These are phyloP conservation scores for Sinopyrophorus schimmeli DNA, from an alignment of 2,888 invertebrate species.

Conservation along the genomic window DNA sequence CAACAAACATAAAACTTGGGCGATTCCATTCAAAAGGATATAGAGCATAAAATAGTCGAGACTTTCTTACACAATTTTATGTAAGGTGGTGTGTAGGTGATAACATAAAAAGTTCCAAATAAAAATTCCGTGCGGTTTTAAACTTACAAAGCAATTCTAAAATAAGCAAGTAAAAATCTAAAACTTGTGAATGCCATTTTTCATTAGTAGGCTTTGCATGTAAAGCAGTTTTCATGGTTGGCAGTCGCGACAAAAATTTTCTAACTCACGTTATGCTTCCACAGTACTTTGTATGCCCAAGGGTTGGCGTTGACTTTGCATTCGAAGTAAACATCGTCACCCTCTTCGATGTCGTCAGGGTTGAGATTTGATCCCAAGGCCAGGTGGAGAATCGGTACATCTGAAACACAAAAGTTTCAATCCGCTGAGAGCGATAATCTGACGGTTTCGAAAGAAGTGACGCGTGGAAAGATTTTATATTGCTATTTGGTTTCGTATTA, in stretches of 20 bases:
- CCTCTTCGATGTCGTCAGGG: slow-evolving; percentile 79
- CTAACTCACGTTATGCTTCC: slow-evolving; percentile 78
- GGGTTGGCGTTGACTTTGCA: slow-evolving; percentile 80
- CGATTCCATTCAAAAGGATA: slow-evolving; percentile 37
- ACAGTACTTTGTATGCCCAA: slow-evolving; percentile 75
- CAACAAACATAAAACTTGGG: slow-evolving; percentile 45
- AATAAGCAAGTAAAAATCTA: slow-evolving; percentile 7
- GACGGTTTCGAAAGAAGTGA: slow-evolving; percentile 39
- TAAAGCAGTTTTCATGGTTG: slow-evolving; percentile 10
- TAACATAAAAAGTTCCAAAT: slow-evolving; percentile 5
- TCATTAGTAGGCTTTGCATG: slow-evolving; percentile 12
- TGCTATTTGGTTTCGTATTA: slow-evolving; percentile 43
- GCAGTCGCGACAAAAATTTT: slow-evolving; percentile 8
- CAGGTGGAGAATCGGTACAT: slow-evolving; percentile 70
- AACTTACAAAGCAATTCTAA: slow-evolving; percentile 3
- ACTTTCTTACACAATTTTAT: slow-evolving; percentile 23
- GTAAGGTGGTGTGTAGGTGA: slow-evolving; percentile 17
- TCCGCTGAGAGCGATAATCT: slow-evolving; percentile 42
- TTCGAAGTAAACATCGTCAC: slow-evolving; percentile 80
- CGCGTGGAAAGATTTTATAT: slow-evolving; percentile 46
- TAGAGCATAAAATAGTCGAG: slow-evolving; percentile 28
- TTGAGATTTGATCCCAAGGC: slow-evolving; percentile 75
- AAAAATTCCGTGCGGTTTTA: background rate
- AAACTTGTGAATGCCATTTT: slow-evolving; percentile 5
- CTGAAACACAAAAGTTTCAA: slow-evolving; percentile 56